Evolutionary conservation across 1,140 invertebrate species (phyloP), one percentile per base, ranked within the genome.

Genomic region (Reticulitermes speratus): DNA sequence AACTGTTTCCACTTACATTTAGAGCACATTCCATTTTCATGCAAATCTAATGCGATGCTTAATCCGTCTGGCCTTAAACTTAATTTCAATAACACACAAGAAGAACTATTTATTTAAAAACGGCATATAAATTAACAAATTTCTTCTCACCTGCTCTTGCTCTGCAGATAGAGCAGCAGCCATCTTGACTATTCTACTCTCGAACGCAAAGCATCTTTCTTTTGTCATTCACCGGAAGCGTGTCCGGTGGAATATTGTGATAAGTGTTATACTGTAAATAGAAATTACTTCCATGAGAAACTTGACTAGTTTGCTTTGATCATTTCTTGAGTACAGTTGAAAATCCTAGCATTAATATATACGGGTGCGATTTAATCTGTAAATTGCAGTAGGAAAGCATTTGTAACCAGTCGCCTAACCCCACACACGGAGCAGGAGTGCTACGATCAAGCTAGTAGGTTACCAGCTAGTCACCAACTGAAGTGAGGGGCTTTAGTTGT

Each of bases 81-180:
- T 30, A 30, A 16, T 75, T 55, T 48, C 25, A n/a, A 16, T 59
- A 30, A 59, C n/a, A 52, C 8, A 11, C 19, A 84, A 87, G 82
- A 87, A 88, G 84, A 65, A 65, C 84, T 52, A 45, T 84, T 84
- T 84, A 84, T 84, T 84, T 84, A 84, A 32, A 84, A 84, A 52
- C n/a, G 30, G 55, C 83, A 45, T 44, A 82, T 82, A 86, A 86
- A 83, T 84, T 89, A 88, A 87, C 88, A 86, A 87, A 89, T 87
- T 89, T 88, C 89, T 87, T 92, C 92, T 93, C 90, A 95, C 94
- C 93, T 94, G 93, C 90, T 95, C 94, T 90, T 95, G 94, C 90
- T 95, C 94, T 90, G 93, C 92, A 90, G 94, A 94, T 91, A 95
- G 92, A 89, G 92, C 92, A 91, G 94, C 93, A 91, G 94, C 94